phyloP scores from a whole-genome alignment of 2,797 vertebrate species.

The Tarsius wallacei region DNA sequence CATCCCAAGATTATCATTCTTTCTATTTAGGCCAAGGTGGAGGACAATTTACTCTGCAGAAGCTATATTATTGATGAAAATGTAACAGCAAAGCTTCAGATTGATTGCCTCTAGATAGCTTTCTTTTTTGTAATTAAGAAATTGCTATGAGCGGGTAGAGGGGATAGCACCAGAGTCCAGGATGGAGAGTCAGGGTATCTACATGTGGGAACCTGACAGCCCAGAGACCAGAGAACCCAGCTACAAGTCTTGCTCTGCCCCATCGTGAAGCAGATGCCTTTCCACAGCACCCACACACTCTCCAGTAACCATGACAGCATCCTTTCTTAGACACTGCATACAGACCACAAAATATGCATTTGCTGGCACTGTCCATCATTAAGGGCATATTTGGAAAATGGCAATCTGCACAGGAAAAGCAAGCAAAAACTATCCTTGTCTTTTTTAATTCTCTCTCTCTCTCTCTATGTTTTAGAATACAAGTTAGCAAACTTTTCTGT shows the following conservation, averaged over 20 bases:
- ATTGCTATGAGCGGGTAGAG: not conserved
- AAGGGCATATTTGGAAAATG: not conserved
- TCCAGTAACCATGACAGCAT: not conserved
- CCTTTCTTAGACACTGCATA: not conserved
- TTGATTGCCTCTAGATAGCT: not conserved
- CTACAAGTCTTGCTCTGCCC: not conserved
- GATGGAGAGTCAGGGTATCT: not conserved
- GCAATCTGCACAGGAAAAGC: not conserved
- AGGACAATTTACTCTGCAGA: not conserved
- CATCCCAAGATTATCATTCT: not conserved
- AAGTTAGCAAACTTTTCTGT: not conserved
- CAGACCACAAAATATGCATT: not conserved
- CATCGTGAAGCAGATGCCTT: not conserved
- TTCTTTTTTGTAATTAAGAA: constrained; percentile 57
- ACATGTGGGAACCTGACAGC: not conserved
- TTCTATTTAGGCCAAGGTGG: not conserved
- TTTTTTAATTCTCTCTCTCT: not conserved
- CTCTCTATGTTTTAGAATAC: not conserved
- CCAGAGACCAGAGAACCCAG: not conserved
- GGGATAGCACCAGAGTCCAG: not conserved
- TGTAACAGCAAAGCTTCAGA: not conserved
- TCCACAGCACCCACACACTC: not conserved
- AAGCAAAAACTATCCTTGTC: not conserved
- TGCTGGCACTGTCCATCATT: not conserved
- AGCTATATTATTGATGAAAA: not conserved